Base-by-base conservation (phyloP, 2,888 invertebrate species). In the Phasia obesa region DNA sequence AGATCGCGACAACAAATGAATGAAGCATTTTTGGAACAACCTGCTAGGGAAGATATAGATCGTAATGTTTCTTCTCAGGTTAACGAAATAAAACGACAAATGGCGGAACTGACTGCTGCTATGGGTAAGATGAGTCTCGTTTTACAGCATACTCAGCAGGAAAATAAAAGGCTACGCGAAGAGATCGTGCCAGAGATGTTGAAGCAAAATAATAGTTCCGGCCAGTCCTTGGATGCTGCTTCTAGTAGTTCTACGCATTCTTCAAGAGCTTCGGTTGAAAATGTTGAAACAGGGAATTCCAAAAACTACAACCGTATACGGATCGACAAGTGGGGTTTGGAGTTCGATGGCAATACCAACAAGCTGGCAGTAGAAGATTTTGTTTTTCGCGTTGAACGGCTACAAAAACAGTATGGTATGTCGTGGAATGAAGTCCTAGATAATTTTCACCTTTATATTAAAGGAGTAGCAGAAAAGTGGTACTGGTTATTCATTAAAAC, bases 391-490 rank as follows among this genome's bases (percentile, higher is more conserved):
- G n/a, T 74, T 2, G 55, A 74, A 15, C 42, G 23, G 1, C 17
- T 74, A 1, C 64, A 74, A 15, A 6, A 15, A n/a, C 44, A 55
- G 7, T 64, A 74, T 11, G 17, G 23, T 0, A 13, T 64, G n/a
- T 53, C 53, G 0, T 74, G 74, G 64, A 35, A 21, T 4, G 53
- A 74, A 21, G 55, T 74, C 5, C 21, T 44, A 6, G 74, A 19
- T 21, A 51, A 74, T 25, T 74, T 74, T 15, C 73, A 74, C 19
- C 25, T 38, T 5, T 31, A 64, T 1, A 27, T 74, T 3, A 13
- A 31, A 13, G 73, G 73, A 21, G 13, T 15, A 1, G 73, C 62
- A 0, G 17, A 23, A 7, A 35, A 64, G 9, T 64, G 74, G 74
- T 74, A 60, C 15, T 31, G 55, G 55, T 17, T 55, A 2, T 55